phyloP scores from a whole-genome alignment of 2,797 vertebrate genomes.

The Allobates femoralis region DNA sequence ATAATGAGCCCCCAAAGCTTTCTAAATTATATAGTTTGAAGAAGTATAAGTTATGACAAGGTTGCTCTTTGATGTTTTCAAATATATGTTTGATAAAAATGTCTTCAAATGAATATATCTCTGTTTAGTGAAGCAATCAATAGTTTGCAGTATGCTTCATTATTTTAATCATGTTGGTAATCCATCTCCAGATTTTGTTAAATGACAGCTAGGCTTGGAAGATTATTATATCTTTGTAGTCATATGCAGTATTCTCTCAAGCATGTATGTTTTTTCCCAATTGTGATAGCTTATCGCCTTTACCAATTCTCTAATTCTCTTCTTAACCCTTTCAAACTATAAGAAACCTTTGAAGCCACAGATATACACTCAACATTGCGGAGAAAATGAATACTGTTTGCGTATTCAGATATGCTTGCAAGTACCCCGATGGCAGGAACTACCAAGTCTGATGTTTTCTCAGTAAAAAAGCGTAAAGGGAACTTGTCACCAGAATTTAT shows the following conservation, averaged over 20 bases:
- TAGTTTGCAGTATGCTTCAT: slow-evolving; percentile 47
- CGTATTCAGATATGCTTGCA: no score
- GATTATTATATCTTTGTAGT: slow-evolving; percentile 20
- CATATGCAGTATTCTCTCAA: slow-evolving; percentile 29
- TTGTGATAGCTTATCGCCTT: slow-evolving; percentile 12
- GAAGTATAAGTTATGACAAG: neutral
- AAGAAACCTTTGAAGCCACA: neutral
- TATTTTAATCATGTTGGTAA: slow-evolving; percentile 52
- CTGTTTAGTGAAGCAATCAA: slow-evolving; percentile 37
- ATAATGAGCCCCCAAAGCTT: neutral
- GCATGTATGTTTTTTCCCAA: slow-evolving; percentile 14
- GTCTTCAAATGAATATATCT: slow-evolving; percentile 21
- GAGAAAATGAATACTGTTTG: no score
- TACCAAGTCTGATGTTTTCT: no score
- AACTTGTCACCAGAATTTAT: no score
- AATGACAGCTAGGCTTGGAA: slow-evolving; percentile 34
- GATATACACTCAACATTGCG: no score
- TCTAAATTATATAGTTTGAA: neutral
- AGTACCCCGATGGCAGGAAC: no score
- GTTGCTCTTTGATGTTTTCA: neutral
- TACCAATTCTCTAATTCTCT: neutral
- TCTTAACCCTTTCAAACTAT: neutral
- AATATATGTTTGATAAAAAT: slow-evolving; percentile 34
- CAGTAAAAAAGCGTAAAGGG: no score
- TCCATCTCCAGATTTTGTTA: slow-evolving; percentile 44